Evolutionary conservation across 92 coral and sea anemone species (phyloP).

Genomic region (Palythoa grandiflora): DNA sequence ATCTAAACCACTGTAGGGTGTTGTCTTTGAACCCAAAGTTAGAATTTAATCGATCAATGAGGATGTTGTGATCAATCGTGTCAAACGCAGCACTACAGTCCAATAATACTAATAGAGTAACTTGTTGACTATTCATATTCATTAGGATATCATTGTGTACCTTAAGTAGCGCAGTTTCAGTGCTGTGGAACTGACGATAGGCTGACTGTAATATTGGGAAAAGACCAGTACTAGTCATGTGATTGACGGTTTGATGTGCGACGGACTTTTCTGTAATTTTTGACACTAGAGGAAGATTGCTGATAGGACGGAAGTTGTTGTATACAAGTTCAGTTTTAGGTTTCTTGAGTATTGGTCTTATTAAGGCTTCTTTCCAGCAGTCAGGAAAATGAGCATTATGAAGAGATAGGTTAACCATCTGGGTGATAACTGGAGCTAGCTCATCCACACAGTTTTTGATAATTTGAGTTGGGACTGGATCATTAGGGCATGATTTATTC

Average conservation of each 20-base stretch:
- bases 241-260: slow-evolving; percentile 39
- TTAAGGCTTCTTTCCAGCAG: slow-evolving; percentile 39
- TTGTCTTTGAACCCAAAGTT: slow-evolving; percentile 21
- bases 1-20: slow-evolving; percentile 20
- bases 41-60: neutral
- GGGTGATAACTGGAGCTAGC: slow-evolving; percentile 7
- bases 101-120: slow-evolving; percentile 33
- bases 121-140: slow-evolving; percentile 38
- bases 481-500: neutral
- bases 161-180: slow-evolving; percentile 1
- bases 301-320: slow-evolving; percentile 28
- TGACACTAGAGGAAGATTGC: slow-evolving; percentile 34
- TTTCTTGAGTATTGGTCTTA: slow-evolving; percentile 27
- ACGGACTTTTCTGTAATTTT: slow-evolving; percentile 41
- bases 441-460: slow-evolving; percentile 26
- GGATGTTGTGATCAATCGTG: slow-evolving; percentile 15
- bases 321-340: slow-evolving; percentile 6
- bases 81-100: slow-evolving; percentile 46
- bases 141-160: neutral
- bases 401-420: slow-evolving; percentile 19
- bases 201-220: slow-evolving; percentile 42
- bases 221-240: slow-evolving; percentile 3
- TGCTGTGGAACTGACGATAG: slow-evolving; percentile 34
- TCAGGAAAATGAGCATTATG: slow-evolving; percentile 33
- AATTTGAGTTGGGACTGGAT: slow-evolving; percentile 36